Conservation (phyloP, 2,113 vertebrate genomes). For the Cettia cetti region DNA sequence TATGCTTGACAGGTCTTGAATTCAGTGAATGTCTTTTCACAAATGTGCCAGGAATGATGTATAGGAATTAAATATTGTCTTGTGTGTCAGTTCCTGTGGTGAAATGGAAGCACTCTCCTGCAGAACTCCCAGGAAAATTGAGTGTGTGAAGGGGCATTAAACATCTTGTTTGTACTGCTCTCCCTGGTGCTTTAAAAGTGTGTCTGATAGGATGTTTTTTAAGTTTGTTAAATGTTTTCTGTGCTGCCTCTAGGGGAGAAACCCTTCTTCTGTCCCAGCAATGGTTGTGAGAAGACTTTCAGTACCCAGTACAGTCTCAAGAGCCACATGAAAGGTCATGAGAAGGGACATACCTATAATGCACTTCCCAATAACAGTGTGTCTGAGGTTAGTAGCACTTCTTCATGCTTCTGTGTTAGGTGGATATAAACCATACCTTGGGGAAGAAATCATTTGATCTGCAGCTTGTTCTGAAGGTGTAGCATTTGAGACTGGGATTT, state of each 20-base stretch:
- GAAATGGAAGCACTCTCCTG: not conserved
- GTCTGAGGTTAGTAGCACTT: conserved; percentile 82
- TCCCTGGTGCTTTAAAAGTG: not conserved
- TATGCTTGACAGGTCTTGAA: not conserved
- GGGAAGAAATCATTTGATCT: not conserved
- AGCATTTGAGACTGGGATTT: not conserved
- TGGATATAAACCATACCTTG: not conserved
- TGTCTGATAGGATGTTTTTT: not conserved
- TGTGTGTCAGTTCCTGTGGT: not conserved
- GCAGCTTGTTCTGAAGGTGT: not conserved
- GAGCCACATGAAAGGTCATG: conserved; percentile 96
- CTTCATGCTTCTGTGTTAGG: not conserved
- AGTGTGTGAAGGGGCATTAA: not conserved
- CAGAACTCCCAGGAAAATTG: not conserved
- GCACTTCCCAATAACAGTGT: conserved; percentile 79
- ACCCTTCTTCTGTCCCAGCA: conserved; percentile 94
- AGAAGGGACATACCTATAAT: conserved; percentile 84
- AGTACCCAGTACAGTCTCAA: conserved; percentile 97
- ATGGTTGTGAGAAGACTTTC: conserved; percentile 96
- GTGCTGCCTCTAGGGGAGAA: conserved; percentile 83
- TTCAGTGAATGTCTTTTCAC: not conserved
- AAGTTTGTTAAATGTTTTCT: not conserved
- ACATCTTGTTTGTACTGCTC: not conserved
- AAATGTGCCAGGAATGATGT: not conserved
- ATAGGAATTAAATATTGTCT: not conserved